These are phyloP conservation scores for Brachypalpus laphriformis DNA, from an alignment of 2,888 invertebrate species.

Conservation along the genomic window DNA sequence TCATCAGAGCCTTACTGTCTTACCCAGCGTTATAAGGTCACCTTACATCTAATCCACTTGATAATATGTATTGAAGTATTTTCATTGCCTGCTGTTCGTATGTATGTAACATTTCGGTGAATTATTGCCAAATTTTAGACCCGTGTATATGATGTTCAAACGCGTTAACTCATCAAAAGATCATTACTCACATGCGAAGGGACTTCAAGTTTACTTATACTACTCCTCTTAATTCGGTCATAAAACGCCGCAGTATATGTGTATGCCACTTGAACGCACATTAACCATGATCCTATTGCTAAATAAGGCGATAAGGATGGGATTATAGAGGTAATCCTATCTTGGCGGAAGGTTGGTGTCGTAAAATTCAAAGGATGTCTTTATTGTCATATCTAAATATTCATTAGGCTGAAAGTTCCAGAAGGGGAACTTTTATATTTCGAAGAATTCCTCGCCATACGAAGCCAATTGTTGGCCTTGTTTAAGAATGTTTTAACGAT, in stretches of 20 bases:
- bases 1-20: background rate
- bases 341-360: background rate
- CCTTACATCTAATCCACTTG: background rate
- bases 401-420: background rate
- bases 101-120: background rate
- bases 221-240: constrained; percentile 16
- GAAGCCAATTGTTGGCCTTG: no score
- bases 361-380: background rate
- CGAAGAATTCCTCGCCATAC: no score
- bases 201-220: background rate
- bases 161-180: constrained; percentile 8
- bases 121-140: background rate
- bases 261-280: background rate
- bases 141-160: background rate
- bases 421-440: no score
- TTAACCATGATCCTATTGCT: background rate
- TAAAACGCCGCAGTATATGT: constrained; percentile 12
- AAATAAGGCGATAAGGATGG: background rate
- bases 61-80: constrained; percentile 17
- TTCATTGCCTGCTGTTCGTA: background rate
- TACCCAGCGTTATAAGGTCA: background rate
- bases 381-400: background rate
- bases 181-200: background rate
- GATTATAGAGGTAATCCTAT: background rate
- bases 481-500: no score